Evolutionary conservation across 1,140 invertebrate genomes (phyloP), one percentile per base, ranked within the genome.

Genomic region (Chrysopa pallens): DNA sequence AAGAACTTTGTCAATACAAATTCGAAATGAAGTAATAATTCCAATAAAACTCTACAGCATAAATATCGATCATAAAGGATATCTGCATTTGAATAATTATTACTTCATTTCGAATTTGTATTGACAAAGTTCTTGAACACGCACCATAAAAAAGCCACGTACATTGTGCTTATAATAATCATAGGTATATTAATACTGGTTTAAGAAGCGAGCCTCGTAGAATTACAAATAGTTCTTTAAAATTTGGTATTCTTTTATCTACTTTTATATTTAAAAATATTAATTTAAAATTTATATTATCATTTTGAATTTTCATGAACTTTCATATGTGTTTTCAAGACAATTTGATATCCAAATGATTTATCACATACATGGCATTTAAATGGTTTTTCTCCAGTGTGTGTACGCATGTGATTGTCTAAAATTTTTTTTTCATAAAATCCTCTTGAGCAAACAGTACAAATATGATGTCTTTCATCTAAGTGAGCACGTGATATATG

Each of bases 381-480:
- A 39, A 46, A 42, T 9, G 46, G 41, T 15, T 39, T 39, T 27
- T 39, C 38, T 2, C 55, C 55, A 1, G 43, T 27, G 44, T 57
- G 55, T 8, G 49, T 45, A 38, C 52, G 40, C 38, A 54, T 35
- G 42, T 57, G 55, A 8, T 48, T 28, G 38, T 55, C 50, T 12
- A 55, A 38, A 42, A 51, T 54, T 37, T 49, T 36, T 6, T 42
- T 42, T 42, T 55, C 51, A 4, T 43, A 47, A 59, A 82, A 83
- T 5, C 74, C 59, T 57, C 83, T 83, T 29, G 17, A 23, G 5
- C 17, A 23, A 23, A 23, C 5, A 5, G 17, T 23, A 23, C 17
- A 23, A 3, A 23, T 23, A 23, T 23, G 17, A 23, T 23, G 2
- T 23, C 17, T 23, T 23, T 23, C 17, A 23, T 23, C 17, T 23